A percentile compares a stretch with the other conserved stretches of the same genome.
These are phyloP conservation scores for Tricholaema leucomelas DNA, from an alignment of 2,113 vertebrate genomes.

Conservation along the genomic window DNA sequence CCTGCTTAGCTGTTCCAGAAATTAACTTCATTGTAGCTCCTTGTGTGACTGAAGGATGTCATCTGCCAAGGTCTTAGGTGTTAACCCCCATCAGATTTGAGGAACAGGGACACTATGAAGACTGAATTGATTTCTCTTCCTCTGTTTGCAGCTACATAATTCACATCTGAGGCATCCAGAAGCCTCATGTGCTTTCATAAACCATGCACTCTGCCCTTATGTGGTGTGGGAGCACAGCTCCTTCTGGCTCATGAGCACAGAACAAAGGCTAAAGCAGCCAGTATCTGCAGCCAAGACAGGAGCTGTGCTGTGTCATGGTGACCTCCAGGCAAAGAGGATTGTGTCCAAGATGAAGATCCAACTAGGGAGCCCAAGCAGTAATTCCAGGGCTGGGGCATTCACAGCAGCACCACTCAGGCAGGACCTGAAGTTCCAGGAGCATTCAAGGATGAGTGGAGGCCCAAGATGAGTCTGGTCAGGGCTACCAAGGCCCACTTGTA, in stretches of 20 bases:
- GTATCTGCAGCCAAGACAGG: too few species aligned
- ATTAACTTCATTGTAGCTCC: not conserved
- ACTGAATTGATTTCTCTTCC: not conserved
- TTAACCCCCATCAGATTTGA: not conserved
- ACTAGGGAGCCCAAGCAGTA: fast-evolving
- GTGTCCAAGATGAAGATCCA: too few species aligned
- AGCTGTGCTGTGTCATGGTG: too few species aligned
- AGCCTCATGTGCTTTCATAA: not conserved
- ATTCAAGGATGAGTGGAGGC: not conserved
- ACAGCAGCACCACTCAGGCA: not conserved
- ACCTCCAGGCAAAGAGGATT: not conserved
- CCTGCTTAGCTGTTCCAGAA: not conserved
- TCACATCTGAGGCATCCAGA: not conserved
- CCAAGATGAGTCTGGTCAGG: not conserved
- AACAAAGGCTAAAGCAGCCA: not conserved
- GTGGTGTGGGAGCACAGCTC: fast-evolving
- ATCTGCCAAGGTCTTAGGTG: not conserved
- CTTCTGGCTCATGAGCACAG: fast-evolving
- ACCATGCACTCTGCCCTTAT: fast-evolving
- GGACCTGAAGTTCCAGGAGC: not conserved
- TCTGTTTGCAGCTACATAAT: not conserved
- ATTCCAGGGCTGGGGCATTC: not conserved
- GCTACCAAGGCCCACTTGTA: not conserved
- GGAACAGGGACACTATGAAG: not conserved
- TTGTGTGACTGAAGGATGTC: not conserved